Conservation (phyloP, 2,888 invertebrate species). For the Heliconius cydno region DNA sequence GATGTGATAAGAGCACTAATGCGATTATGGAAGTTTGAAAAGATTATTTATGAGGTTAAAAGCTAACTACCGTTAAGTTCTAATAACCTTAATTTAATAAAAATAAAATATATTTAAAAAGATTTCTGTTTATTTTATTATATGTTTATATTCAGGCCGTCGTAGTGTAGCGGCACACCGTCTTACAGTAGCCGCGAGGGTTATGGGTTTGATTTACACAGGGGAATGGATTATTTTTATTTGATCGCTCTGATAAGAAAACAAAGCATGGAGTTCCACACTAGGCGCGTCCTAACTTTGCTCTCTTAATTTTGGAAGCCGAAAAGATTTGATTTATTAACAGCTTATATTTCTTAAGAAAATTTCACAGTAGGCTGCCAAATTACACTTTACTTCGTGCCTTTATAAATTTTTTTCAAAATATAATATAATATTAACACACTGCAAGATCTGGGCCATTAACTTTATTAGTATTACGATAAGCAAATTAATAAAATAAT, state of each 20-base stretch:
- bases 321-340: too few species aligned
- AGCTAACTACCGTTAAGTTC: constrained; percentile 8
- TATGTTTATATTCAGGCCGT: not conserved
- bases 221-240: not conserved
- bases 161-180: not conserved
- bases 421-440: not conserved
- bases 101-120: not conserved
- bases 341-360: too few species aligned
- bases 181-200: not conserved
- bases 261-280: not conserved
- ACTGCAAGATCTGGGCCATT: not conserved
- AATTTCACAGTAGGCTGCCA: too few species aligned
- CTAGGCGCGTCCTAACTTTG: too few species aligned
- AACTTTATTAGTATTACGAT: not conserved
- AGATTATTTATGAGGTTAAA: not conserved
- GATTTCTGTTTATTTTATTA: not conserved
- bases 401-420: not conserved
- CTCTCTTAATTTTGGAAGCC: too few species aligned
- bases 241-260: not conserved
- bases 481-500: constrained; percentile 1
- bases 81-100: constrained; percentile 5
- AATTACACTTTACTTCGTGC: too few species aligned
- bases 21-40: not conserved
- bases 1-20: constrained; percentile 3
- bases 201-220: not conserved